Base-by-base conservation (phyloP, 2,797 vertebrate species). In the Pipistrellus kuhlii region DNA sequence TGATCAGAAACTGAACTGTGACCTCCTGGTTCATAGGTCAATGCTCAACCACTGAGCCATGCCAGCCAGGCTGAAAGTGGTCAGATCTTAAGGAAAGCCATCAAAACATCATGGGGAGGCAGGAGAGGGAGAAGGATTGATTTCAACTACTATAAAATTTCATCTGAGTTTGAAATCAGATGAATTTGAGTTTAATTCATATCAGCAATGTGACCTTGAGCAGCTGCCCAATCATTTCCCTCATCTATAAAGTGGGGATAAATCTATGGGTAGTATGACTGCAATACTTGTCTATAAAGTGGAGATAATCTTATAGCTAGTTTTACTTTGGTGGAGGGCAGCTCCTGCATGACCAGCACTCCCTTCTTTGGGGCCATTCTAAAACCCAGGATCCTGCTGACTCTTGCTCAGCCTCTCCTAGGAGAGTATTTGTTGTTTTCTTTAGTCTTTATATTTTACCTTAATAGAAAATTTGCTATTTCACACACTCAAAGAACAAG, bases 401-500 rank as follows among this genome's bases (percentile, higher is more conserved):
- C 2, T 57, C n/a, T 75, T 57, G 35, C 59, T 87, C 85, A 44
- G 0, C 32, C 46, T 87, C 44, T 81, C 20, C 8, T n/a, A 64
- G 21, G 38, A 69, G 0, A 76, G 51, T 35, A 15, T 25, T 73
- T 80, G 13, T 51, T 84, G 21, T 53, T 88, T 76, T 68, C 55
- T 48, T 88, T 91, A 81, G 13, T 55, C 83, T 93, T 86, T 44
- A 27, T 71, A 64, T 83, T 95, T 94, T 30, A 62, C 30, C 23
- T 86, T 75, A 75, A 51, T 71, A 10, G 51, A 64, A 89, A 89
- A 38, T 32, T 83, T 48, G 35, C 10, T 51, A 25, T 53, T 78
- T 78, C 80, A 38, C 48, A 64, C 25, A 86, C 30, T 86, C 17
- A 80, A 57, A 83, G 44, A 41, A 14, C 53, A 46, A 68, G 4